Evolutionary conservation across 2,888 invertebrate genomes (phyloP), one percentile per base, ranked within the genome.

Genomic region (Dicyrtoma fusca): DNA sequence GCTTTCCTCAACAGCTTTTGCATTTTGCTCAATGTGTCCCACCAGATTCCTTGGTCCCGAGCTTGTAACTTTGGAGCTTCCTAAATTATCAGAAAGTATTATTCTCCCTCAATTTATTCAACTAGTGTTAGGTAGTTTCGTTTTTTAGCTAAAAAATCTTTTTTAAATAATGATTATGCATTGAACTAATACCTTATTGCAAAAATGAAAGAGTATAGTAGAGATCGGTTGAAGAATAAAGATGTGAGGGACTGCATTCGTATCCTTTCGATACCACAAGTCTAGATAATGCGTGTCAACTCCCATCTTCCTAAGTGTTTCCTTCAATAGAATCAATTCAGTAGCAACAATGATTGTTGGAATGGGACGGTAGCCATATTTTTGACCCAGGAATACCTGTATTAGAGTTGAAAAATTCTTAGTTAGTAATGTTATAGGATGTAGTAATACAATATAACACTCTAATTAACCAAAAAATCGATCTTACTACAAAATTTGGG

Each of bases 351-450:
- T 95, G 83, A 95, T 94, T 0, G 97, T 96, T 0, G 97, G 98
- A 78, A 98, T 94, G 0, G 98, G 97, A 14, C 98, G 89, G 84
- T 98, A 98, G 23, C 98, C 98, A 84, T 98, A 98, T 84, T 98
- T 98, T 85, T 98, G 97, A 0, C 97, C 97, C 21, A 97, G 86
- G 82, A 98, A 97, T 63, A 96, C 90, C 91, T 91, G 77, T 4
- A 34, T n/a, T n/a, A n/a, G n/a, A n/a, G n/a, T n/a, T n/a, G n/a
- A n/a, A n/a, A n/a, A n/a, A n/a, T n/a, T n/a, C n/a, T n/a, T n/a
- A n/a, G n/a, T n/a, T n/a, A n/a, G n/a, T n/a, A n/a, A n/a, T n/a
- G n/a, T n/a, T n/a, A n/a, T n/a, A n/a, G n/a, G n/a, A n/a, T n/a
- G n/a, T n/a, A n/a, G n/a, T n/a, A n/a, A n/a, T n/a, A n/a, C n/a